Evolutionary conservation across 1,140 invertebrate genomes (phyloP).

Genomic region (Zaprionus kolodkinae): DNA sequence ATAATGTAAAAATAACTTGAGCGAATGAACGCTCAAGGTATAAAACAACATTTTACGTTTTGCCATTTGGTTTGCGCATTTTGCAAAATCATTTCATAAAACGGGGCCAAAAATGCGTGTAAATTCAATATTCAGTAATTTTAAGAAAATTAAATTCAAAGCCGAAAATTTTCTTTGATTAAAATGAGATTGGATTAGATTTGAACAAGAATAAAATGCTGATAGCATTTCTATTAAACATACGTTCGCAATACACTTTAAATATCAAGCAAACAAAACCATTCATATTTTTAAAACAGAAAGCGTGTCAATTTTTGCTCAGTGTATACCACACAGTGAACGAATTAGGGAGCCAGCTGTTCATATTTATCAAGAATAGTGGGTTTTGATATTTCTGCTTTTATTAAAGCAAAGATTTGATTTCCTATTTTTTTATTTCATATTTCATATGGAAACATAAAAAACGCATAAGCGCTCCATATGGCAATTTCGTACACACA

Average conservation of each 20-base stretch:
- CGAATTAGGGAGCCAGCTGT: conserved; percentile 3
- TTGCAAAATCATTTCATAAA: conserved; percentile 18
- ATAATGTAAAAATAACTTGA: conserved; percentile 31
- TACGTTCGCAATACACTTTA: neutral
- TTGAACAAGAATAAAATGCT: neutral
- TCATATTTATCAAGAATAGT: conserved; percentile 8
- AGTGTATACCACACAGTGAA: neutral
- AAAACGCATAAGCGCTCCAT: conserved; percentile 6
- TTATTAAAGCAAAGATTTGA: conserved; percentile 2
- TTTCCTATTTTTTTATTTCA: conserved; percentile 4
- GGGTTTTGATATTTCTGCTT: conserved; percentile 2
- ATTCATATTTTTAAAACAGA: neutral
- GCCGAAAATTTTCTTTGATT: neutral
- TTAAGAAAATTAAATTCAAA: neutral
- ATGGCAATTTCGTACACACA: conserved; percentile 1
- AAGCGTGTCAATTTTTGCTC: neutral
- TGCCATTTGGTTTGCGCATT: conserved; percentile 11
- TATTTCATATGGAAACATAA: conserved; percentile 2
- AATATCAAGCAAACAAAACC: neutral
- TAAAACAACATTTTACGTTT: conserved; percentile 26
- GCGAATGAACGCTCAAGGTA: conserved; percentile 29
- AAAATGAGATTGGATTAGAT: neutral
- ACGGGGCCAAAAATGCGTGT: conserved; percentile 17
- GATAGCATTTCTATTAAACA: neutral
- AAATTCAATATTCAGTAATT: neutral